Conservation (phyloP, 2,888 invertebrate genomes). For the Eudemis profundana region DNA sequence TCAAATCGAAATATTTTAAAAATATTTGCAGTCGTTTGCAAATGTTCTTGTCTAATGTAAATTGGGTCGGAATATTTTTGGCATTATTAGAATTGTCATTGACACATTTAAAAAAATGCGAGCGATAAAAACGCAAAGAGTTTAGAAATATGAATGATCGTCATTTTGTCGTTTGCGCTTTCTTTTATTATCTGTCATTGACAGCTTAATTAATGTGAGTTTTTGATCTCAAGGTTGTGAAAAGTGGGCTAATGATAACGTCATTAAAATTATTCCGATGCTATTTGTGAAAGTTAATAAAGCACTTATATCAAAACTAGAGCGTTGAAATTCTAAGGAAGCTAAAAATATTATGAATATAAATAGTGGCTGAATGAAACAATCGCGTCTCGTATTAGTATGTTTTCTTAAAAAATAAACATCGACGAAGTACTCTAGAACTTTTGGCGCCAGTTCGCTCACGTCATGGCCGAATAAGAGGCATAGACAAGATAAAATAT, state of each 20-base stretch:
- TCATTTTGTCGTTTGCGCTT: slow-evolving; percentile 20
- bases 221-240: slow-evolving; percentile 39
- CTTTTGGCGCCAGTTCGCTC: slow-evolving; percentile 10
- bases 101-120: slow-evolving; percentile 29
- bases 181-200: slow-evolving; percentile 34
- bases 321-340: too few relatives aligned
- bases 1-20: neutral
- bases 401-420: slow-evolving; percentile 15
- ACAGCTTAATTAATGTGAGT: slow-evolving; percentile 24
- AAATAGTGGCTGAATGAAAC: neutral
- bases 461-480: slow-evolving; percentile 4
- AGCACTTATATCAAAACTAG: neutral
- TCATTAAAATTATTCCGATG: slow-evolving; percentile 30
- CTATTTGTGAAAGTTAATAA: slow-evolving; percentile 26
- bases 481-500: neutral
- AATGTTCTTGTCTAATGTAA: slow-evolving; percentile 9
- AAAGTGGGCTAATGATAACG: slow-evolving; percentile 37
- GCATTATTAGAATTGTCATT: slow-evolving; percentile 18
- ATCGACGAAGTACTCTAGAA: slow-evolving; percentile 6
- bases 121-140: slow-evolving; percentile 11
- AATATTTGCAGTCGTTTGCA: neutral
- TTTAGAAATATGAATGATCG: slow-evolving; percentile 26
- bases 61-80: slow-evolving; percentile 19
- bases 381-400: neutral
- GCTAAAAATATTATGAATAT: neutral